These are phyloP conservation scores for Labroides dimidiatus DNA, from an alignment of 2,797 vertebrate species.

Conservation along the genomic window DNA sequence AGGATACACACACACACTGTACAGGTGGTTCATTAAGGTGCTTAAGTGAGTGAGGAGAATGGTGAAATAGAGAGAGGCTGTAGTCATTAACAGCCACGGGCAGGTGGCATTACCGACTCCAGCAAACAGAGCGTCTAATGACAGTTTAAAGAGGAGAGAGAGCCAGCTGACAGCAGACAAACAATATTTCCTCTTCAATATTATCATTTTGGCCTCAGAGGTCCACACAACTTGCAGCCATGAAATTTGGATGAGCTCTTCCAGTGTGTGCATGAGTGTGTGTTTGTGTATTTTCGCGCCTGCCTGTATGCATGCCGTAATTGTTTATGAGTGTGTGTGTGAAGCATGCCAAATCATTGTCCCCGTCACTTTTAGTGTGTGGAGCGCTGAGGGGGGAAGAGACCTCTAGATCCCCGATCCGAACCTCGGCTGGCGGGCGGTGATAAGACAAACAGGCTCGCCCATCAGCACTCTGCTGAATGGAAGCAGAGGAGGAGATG, in stretches of 20 bases:
- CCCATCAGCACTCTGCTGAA: conserved; percentile 54
- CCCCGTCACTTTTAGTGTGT: conserved; percentile 51
- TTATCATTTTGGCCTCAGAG: conserved; percentile 40
- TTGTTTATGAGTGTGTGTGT: conserved; percentile 49
- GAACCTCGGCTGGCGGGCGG: conserved; percentile 68
- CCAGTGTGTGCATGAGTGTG: conserved; percentile 16
- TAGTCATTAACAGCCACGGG: conserved; percentile 64
- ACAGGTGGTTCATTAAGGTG: conserved; percentile 74
- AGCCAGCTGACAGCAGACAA: conserved; percentile 24
- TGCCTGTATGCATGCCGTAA: conserved; percentile 20
- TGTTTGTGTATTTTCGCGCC: conserved; percentile 25
- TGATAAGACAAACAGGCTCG: conserved; percentile 75
- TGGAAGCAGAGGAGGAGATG: conserved; percentile 58
- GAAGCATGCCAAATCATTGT: conserved; percentile 70
- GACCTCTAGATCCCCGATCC: conserved; percentile 64
- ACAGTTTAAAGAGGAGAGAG: conserved; percentile 18
- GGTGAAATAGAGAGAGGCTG: conserved; percentile 42
- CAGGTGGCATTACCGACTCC: conserved; percentile 54
- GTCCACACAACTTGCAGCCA: conserved; percentile 37
- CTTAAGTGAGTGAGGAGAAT: conserved; percentile 61
- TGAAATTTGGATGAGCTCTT: conserved; percentile 51
- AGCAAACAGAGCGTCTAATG: conserved; percentile 43
- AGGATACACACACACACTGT: conserved; percentile 31
- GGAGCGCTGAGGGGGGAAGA: conserved; percentile 59
- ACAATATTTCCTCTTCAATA: conserved; percentile 38